Base-by-base conservation (phyloP, 2,888 invertebrate species). In the Malthinus seriepunctatus region DNA sequence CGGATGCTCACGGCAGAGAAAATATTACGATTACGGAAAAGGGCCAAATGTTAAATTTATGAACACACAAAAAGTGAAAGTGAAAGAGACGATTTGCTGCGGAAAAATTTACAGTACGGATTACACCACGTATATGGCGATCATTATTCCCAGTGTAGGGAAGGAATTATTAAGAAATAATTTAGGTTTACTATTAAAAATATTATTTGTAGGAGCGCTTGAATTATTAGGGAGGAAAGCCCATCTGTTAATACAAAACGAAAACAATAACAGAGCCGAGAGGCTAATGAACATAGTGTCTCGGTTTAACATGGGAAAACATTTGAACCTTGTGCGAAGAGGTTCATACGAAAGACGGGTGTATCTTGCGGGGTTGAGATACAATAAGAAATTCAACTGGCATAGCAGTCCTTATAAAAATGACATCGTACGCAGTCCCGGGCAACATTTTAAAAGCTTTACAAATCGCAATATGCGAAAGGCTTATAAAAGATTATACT, bases 41-140 rank as follows among this genome's bases (percentile, higher is more conserved):
- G 53, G 1, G 45, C 53, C 1, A 45, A 63, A 52, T 56, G 57
- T 47, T 61, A 64, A 1, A 67, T 67, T 38, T 67, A 65, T 55
- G 63, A 67, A 42, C 66, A 66, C 42, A 32, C 63, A 1, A 65
- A 64, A 49, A 49, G n/a, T 33, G 55, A 38, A 23, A 23, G 14
- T n/a, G n/a, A n/a, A 10, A 47, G 64, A 46, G 12, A 63, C 1
- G 23, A 56, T 44, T 33, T 60, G 3, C 45, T 66, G 4, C 15
- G 50, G 45, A 14, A 50, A 6, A 62, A 64, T 49, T 48, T 66
- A 12, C 8, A 52, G 15, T 32, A 42, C 38, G 51, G 51, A 32
- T 33, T 39, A n/a, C 15, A 51, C 10, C 51, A 51, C 10, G 51
- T 52, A 1, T 52, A 10, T 45, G 52, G 52, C n/a, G 46, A 52